phyloP scores from a whole-genome alignment of 2,888 invertebrate genomes.

The Rapana venosa region DNA sequence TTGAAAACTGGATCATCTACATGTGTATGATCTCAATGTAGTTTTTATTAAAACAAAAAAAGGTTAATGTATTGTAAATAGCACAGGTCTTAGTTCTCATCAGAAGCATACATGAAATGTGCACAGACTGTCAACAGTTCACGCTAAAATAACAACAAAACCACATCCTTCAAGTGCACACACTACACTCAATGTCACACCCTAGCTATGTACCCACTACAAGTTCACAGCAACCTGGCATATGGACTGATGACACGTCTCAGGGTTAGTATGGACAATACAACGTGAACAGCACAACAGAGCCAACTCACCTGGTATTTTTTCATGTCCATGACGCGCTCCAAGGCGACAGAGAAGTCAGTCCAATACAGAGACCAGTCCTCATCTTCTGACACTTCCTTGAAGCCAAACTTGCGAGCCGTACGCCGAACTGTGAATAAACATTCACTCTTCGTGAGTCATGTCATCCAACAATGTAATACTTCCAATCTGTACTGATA shows the following conservation, averaged over 20 bases:
- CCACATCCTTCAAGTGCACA: not conserved
- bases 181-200: not conserved
- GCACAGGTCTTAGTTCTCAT: not conserved
- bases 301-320: constrained; percentile 83
- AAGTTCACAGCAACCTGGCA: not conserved
- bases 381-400: constrained; percentile 87
- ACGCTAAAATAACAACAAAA: not conserved
- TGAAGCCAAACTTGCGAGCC: constrained; percentile 86
- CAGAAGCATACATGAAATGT: not conserved
- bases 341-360: constrained; percentile 90
- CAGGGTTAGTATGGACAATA: not conserved
- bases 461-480: too few species aligned
- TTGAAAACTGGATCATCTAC: too few species aligned
- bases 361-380: constrained; percentile 96
- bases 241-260: not conserved
- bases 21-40: too few species aligned
- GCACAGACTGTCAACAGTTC: not conserved
- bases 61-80: too few species aligned
- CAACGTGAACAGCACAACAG: not conserved
- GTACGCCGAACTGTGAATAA: constrained; percentile 83
- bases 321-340: constrained; percentile 93
- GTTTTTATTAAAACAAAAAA: too few species aligned
- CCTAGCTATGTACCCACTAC: not conserved
- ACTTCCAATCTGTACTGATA: too few species aligned
- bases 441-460: not conserved